Conservation (phyloP, 2,888 invertebrate genomes). For the Polylopha cassiicola region DNA sequence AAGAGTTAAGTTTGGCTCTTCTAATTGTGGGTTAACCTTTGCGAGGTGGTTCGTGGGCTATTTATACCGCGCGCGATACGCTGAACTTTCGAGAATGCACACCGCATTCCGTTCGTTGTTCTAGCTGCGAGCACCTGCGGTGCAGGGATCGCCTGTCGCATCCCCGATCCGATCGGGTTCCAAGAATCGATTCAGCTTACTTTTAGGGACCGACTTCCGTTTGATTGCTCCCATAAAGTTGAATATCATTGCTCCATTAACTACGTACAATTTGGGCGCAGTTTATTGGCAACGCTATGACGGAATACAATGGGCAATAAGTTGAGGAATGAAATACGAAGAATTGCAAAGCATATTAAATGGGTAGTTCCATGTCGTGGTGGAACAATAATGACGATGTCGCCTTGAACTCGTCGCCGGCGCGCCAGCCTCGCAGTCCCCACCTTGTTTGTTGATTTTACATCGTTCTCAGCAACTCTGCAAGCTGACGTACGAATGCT, state of each 20-base stretch:
- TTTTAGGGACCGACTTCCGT: too few species aligned
- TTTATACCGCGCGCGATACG: constrained; percentile 44
- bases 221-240: too few species aligned
- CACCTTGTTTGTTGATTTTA: constrained; percentile 33
- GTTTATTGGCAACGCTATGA: constrained; percentile 14
- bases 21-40: constrained; percentile 70
- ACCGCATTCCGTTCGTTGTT: constrained; percentile 28
- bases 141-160: constrained; percentile 17
- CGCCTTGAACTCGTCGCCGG: constrained; percentile 30
- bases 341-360: neutral
- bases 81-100: constrained; percentile 49
- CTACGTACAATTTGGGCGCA: constrained; percentile 4
- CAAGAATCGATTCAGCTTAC: neutral
- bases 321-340: constrained; percentile 7
- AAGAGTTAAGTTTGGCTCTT: constrained; percentile 63
- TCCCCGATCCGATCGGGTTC: neutral
- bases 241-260: constrained; percentile 5
- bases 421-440: constrained; percentile 14
- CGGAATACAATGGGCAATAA: constrained; percentile 14
- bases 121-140: constrained; percentile 24
- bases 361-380: constrained; percentile 15
- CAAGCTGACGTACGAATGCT: too few species aligned
- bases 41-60: constrained; percentile 54
- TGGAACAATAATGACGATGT: constrained; percentile 16
- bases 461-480: constrained; percentile 32